Conservation (phyloP, 2,797 vertebrate genomes). For the Remorina albescens region DNA sequence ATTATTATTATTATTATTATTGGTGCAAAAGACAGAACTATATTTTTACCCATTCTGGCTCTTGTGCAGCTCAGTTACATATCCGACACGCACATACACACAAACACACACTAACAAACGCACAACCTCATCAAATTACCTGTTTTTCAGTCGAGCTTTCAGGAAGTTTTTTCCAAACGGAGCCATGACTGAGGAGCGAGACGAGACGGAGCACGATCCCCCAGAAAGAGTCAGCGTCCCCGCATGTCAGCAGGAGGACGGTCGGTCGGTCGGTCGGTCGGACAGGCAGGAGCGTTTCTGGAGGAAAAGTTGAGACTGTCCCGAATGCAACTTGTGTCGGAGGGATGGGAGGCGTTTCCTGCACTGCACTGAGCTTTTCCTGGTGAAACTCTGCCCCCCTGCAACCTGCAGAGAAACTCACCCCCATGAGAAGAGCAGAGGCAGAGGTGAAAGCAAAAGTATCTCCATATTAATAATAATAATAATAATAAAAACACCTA, state of each 20-base stretch:
- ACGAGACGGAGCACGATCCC: slow-evolving; percentile 23
- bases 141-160: slow-evolving; percentile 93
- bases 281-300: slow-evolving; percentile 11
- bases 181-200: slow-evolving; percentile 84
- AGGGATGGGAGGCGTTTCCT: slow-evolving; percentile 61
- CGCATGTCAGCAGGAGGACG: slow-evolving; percentile 64
- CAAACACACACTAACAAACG: background rate
- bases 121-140: slow-evolving; percentile 80
- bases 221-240: slow-evolving; percentile 41
- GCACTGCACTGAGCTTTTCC: background rate
- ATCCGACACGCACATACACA: background rate
- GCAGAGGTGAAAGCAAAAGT: too few relatives aligned
- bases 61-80: background rate
- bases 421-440: too few relatives aligned
- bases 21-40: background rate
- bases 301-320: slow-evolving; percentile 75
- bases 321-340: slow-evolving; percentile 64
- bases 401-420: slow-evolving; percentile 44
- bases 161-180: slow-evolving; percentile 94
- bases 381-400: slow-evolving; percentile 62
- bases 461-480: too few relatives aligned
- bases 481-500: too few relatives aligned
- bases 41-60: background rate
- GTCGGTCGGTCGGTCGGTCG: slow-evolving; percentile 21
- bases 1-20: background rate